These are phyloP conservation scores for Alosa alosa DNA, from an alignment of 2,113 vertebrate species.

Conservation along the genomic window DNA sequence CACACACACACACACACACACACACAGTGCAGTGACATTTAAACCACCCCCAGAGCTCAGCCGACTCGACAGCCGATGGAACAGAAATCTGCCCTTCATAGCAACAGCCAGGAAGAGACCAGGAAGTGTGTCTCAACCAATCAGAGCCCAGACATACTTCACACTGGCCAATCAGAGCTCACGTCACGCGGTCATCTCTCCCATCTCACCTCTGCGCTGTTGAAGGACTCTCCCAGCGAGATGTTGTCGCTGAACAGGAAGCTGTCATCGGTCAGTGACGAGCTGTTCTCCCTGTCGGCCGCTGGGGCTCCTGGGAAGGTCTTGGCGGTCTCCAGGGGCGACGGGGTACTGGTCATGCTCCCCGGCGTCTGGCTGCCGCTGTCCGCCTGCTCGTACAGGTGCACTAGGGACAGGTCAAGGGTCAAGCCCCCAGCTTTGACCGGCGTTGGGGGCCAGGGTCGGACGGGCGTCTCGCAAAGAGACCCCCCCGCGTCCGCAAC, in stretches of 20 bases:
- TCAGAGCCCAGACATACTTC: not conserved
- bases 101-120: not conserved
- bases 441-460: constrained; percentile 67
- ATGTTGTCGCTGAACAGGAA: constrained; percentile 76
- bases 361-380: constrained; percentile 81
- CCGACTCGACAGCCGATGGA: not conserved
- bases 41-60: not conserved
- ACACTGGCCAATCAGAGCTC: not conserved
- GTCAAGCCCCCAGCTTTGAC: constrained; percentile 78
- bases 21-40: not conserved
- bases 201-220: constrained; percentile 80
- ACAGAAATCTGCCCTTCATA: not conserved
- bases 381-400: constrained; percentile 77
- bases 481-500: constrained; percentile 75
- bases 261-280: constrained; percentile 65
- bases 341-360: constrained; percentile 88
- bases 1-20: constrained; percentile 7
- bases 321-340: constrained; percentile 81
- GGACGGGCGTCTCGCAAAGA: constrained; percentile 69
- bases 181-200: not conserved
- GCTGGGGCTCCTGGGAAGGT: constrained; percentile 72
- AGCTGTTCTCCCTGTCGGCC: constrained; percentile 70
- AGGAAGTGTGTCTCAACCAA: not conserved
- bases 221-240: constrained; percentile 79
- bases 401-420: constrained; percentile 83